A percentile compares a stretch with the other conserved stretches of the same genome.
phyloP scores from a whole-genome alignment of 2,113 vertebrate genomes.

The Phrynosoma platyrhinos region DNA sequence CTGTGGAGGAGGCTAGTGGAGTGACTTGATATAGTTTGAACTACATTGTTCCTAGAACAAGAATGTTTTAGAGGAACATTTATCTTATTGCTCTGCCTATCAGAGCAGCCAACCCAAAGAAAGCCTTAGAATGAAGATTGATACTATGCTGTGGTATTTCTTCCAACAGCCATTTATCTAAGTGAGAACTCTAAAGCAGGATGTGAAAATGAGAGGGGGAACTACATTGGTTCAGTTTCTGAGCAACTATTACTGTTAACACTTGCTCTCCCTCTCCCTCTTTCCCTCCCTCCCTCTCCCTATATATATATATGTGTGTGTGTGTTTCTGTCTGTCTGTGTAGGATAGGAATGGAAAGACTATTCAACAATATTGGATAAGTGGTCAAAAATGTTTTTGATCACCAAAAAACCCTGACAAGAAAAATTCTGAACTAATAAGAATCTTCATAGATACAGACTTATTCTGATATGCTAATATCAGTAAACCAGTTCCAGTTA shows the following conservation, averaged over 20 bases:
- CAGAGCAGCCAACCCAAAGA: constrained; percentile 56
- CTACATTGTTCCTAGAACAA: constrained; percentile 40
- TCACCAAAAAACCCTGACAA: too few relatives aligned
- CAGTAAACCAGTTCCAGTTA: too few relatives aligned
- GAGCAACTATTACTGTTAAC: constrained; percentile 48
- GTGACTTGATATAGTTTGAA: background rate
- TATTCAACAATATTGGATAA: too few relatives aligned
- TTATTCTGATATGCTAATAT: too few relatives aligned
- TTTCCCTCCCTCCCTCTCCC: background rate
- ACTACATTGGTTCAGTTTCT: constrained; percentile 50
- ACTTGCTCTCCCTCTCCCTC: background rate
- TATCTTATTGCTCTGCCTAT: constrained; percentile 46
- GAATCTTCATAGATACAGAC: too few relatives aligned
- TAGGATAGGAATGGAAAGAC: too few relatives aligned
- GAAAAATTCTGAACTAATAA: too few relatives aligned
- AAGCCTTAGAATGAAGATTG: constrained; percentile 46
- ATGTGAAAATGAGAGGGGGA: constrained; percentile 46
- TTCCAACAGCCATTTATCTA: constrained; percentile 49
- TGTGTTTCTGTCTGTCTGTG: background rate
- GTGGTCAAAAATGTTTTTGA: too few relatives aligned
- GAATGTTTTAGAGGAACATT: constrained; percentile 37
- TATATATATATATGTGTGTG: background rate
- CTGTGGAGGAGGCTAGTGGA: background rate
- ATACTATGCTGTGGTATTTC: constrained; percentile 34
- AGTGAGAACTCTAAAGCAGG: constrained; percentile 32